These are phyloP conservation scores for Montipora capitata DNA, from an alignment of 92 coral and sea anemone species.

Conservation along the genomic window DNA sequence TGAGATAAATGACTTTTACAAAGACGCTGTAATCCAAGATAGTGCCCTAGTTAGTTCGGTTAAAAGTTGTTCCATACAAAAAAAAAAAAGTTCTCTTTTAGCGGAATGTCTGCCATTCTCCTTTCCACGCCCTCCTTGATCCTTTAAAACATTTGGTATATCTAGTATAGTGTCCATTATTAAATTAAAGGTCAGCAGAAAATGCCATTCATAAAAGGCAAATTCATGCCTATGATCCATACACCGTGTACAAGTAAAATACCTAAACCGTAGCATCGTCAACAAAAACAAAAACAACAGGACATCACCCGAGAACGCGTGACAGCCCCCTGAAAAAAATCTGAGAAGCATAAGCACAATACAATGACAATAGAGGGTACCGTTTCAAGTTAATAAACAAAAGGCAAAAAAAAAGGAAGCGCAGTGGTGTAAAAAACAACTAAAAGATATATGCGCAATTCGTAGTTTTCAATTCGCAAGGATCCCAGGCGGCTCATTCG, in stretches of 20 bases:
- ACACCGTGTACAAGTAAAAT: not conserved
- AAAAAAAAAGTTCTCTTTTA: no score
- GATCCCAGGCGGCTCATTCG: not conserved
- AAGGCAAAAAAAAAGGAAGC: not conserved
- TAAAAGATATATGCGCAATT: not conserved
- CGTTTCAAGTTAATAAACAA: not conserved
- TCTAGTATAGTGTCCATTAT: no score
- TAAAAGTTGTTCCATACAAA: no score
- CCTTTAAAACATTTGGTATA: no score
- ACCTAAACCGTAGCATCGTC: constrained; percentile 1
- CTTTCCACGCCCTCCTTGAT: no score
- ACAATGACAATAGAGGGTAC: not conserved
- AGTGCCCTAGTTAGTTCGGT: no score
- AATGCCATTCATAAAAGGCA: constrained; percentile 2
- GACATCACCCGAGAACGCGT: constrained; percentile 9
- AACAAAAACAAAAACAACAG: not conserved
- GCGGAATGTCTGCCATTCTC: no score
- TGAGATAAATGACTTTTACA: no score
- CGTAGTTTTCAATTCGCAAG: not conserved
- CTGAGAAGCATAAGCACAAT: constrained; percentile 1
- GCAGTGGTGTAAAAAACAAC: not conserved
- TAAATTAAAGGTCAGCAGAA: not conserved
- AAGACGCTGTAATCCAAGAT: no score
- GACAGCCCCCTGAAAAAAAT: not conserved
- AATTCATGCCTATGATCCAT: constrained; percentile 2